Base-by-base conservation (phyloP, 2,113 vertebrate genomes). In the Albula glossodonta region DNA sequence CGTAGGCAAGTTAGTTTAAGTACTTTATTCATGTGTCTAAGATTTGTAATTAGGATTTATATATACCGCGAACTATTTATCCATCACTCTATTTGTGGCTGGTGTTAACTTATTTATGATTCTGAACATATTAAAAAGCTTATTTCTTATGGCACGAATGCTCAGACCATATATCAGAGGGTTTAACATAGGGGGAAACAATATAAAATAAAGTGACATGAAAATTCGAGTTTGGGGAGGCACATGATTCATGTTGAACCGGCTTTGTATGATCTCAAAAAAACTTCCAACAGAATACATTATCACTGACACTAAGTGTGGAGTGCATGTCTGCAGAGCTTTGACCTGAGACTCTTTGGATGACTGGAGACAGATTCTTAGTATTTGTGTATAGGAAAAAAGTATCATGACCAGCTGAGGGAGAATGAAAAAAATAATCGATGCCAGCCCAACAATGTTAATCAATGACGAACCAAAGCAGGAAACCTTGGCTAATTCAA, bases 401-500 rank as follows among this genome's bases (percentile, higher is more conserved):
- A 86, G 13, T 15, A 86, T 82, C 17, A 83, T 52, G 63, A 78
- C 48, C 11, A 70, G 22, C 51, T 70, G 85, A 7, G 70, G 60
- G 15, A 86, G n/a, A 22, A 86, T 81, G 25, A 25, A 86, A 19
- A 83, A 1, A 15, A 85, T n/a, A 4, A 48, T 25, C 0, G 31
- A 77, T 1, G 41, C 11, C 0, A 92, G 84, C 2, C 92, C 92
- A 63, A 85, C 90, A 3, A 90, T 82, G 70, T 93, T 93, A 15
- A 90, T 90, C 22, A 88, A 49, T 5, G 6, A 87, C 0, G 90
- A 88, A 51, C 92, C 91, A 1, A 53, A 88, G 25, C 94, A 95
- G 5, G 93, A 86, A 57, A 93, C 81, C 82, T 90, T 95, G 0
- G 93, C 85, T 0, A 93, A 41, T 5, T 87, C 81, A 50, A 89